These are phyloP conservation scores for Acipenser oxyrinchus DNA, from an alignment of 2,797 vertebrate genomes.

Conservation along the genomic window DNA sequence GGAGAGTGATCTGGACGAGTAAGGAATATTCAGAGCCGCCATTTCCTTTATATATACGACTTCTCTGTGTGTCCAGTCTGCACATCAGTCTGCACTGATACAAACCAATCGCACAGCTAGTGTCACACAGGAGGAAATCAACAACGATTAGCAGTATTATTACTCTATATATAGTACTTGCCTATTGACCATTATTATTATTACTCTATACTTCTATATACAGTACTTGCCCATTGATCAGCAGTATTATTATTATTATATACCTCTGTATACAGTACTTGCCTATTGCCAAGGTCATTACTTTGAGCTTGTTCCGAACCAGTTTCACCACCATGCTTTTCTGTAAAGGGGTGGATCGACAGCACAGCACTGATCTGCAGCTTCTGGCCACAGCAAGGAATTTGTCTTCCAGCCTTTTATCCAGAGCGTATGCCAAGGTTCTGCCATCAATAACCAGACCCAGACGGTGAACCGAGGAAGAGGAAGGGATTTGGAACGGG, in stretches of 20 bases:
- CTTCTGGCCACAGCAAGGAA: slow-evolving; percentile 80
- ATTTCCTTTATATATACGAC: too few species aligned
- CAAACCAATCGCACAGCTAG: too few species aligned
- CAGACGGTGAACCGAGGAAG: slow-evolving; percentile 54
- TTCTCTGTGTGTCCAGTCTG: too few species aligned
- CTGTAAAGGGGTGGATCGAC: slow-evolving; percentile 88
- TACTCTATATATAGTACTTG: slow-evolving; percentile 32
- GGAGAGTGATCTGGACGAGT: too few species aligned
- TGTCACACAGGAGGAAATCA: too few species aligned
- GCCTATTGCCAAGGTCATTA: slow-evolving; percentile 96
- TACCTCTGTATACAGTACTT: slow-evolving; percentile 25
- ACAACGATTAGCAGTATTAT: too few species aligned
- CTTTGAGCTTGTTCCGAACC: slow-evolving; percentile 90
- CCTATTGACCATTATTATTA: slow-evolving; percentile 35
- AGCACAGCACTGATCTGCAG: slow-evolving; percentile 88
- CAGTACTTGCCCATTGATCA: too few species aligned
- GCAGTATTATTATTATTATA: too few species aligned
- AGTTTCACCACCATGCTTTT: slow-evolving; percentile 97
- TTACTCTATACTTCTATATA: too few species aligned
- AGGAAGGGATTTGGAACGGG: slow-evolving; percentile 46
- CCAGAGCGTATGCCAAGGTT: slow-evolving; percentile 86
- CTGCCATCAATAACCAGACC: slow-evolving; percentile 90
- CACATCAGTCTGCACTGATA: too few species aligned
- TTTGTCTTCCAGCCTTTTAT: slow-evolving; percentile 78
- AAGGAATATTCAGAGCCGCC: too few species aligned